A percentile compares a stretch with the other conserved stretches of the same genome.
Conservation (phyloP, 2,797 vertebrate species). For the Myotis daubentonii region DNA sequence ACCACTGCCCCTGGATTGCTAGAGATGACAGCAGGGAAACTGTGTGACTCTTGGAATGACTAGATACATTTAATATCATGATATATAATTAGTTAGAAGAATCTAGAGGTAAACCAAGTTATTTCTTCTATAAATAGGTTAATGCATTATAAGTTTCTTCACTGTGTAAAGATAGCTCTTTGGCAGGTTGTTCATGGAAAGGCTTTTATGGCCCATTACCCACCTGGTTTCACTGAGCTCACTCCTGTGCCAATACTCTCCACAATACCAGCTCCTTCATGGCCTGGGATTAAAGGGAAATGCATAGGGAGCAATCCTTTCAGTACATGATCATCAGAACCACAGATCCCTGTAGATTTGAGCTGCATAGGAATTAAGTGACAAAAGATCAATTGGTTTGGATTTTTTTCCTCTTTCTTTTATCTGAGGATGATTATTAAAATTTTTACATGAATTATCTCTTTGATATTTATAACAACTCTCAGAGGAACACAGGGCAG, state of each 20-base stretch:
- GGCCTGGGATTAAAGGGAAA: conserved; percentile 93
- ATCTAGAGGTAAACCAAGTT: neutral
- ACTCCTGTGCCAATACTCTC: conserved; percentile 94
- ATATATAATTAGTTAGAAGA: neutral
- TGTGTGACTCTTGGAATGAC: neutral
- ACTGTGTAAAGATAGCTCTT: neutral
- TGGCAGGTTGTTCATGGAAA: neutral
- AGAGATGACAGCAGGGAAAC: neutral
- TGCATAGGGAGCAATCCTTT: conserved; percentile 84
- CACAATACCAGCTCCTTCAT: conserved; percentile 92
- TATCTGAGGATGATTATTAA: neutral
- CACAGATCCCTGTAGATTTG: conserved; percentile 92
- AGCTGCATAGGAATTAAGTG: conserved; percentile 83
- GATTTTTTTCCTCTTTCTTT: neutral
- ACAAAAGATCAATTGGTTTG: neutral
- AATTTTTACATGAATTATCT: neutral
- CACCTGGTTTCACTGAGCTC: conserved; percentile 91
- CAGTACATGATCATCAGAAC: conserved; percentile 89
- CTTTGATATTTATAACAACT: neutral
- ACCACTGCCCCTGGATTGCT: neutral
- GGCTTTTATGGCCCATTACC: neutral
- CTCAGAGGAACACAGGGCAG: neutral
- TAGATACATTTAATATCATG: neutral
- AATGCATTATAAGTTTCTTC: neutral
- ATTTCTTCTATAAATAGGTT: neutral